Conservation (phyloP, 2,113 vertebrate genomes). For the Solenodon paradoxus region DNA sequence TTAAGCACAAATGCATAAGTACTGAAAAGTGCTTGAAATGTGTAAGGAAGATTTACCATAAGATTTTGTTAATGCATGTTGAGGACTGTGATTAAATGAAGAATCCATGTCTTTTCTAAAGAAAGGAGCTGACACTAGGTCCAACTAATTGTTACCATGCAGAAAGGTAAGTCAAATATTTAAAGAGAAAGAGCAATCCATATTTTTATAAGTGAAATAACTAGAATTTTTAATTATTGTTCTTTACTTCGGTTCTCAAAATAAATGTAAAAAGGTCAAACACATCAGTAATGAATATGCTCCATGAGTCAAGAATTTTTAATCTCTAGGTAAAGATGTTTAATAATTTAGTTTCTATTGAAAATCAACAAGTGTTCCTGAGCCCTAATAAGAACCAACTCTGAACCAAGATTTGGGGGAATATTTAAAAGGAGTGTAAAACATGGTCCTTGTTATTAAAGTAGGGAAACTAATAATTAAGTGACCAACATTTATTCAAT, state of each 20-base stretch:
- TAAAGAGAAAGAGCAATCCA: not conserved
- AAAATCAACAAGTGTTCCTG: not conserved
- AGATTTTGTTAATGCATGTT: not conserved
- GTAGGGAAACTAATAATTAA: not conserved
- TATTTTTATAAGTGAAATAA: not conserved
- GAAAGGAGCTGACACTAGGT: not conserved
- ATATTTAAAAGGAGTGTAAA: not conserved
- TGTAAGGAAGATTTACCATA: not conserved
- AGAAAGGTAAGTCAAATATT: not conserved
- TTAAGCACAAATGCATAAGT: not conserved
- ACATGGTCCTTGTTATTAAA: not conserved
- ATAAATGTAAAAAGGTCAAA: not conserved
- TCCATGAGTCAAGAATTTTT: not conserved
- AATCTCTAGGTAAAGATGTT: not conserved
- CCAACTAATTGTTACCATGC: not conserved
- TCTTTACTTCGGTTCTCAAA: not conserved
- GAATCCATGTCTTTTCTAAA: not conserved
- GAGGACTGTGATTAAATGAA: not conserved
- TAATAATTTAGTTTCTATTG: not conserved
- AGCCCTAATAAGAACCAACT: not conserved
- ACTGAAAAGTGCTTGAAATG: not conserved
- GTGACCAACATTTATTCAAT: not conserved
- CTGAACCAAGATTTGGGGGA: not conserved
- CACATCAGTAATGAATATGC: not conserved
- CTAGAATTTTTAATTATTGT: not conserved